Evolutionary conservation across 2,888 invertebrate genomes (phyloP).

Genomic region (Pimpla rufipes): DNA sequence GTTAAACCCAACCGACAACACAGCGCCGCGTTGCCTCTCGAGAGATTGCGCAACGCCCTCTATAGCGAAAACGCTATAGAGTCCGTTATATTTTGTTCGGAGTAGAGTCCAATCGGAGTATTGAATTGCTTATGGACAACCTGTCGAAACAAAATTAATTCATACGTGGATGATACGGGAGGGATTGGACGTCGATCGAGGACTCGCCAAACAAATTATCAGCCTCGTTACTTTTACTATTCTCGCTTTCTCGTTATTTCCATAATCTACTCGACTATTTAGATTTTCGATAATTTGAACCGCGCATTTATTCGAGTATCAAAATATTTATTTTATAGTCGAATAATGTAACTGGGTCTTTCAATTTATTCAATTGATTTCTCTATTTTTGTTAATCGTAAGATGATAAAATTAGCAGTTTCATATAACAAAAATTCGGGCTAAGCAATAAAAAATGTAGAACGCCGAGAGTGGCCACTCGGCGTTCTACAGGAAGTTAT

Average conservation of each 20-base stretch:
- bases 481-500: constrained; percentile 55
- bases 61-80: constrained; percentile 86
- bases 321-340: background rate
- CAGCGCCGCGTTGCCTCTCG: background rate
- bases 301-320: background rate
- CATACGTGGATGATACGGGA: constrained; percentile 62
- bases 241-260: constrained; percentile 23
- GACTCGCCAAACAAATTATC: constrained; percentile 42
- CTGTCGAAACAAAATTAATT: constrained; percentile 85
- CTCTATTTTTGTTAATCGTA: background rate
- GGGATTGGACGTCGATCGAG: constrained; percentile 26
- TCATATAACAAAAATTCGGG: background rate
- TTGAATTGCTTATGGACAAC: constrained; percentile 96
- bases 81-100: constrained; percentile 95
- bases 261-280: background rate
- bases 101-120: constrained; percentile 96
- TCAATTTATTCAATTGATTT: background rate
- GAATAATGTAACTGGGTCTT: background rate
- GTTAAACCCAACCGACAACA: constrained; percentile 17
- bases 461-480: constrained; percentile 6
- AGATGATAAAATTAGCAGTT: background rate
- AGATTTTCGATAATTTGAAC: background rate
- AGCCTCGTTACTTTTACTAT: constrained; percentile 42
- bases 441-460: background rate
- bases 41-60: constrained; percentile 30